Evolutionary conservation across 2,888 invertebrate species (phyloP).

Genomic region (Epinotia bilunana): DNA sequence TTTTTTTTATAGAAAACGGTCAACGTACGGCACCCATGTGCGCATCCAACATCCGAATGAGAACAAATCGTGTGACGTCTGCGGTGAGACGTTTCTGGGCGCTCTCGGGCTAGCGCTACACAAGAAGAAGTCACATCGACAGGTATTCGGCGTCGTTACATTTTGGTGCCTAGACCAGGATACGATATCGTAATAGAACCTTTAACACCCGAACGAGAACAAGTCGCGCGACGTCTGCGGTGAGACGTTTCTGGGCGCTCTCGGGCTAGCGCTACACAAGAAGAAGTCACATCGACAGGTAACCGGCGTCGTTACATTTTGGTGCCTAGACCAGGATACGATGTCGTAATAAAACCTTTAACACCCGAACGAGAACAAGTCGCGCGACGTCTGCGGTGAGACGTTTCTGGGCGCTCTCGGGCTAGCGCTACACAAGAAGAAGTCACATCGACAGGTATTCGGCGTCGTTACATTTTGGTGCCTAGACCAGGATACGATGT

Average conservation of each 20-base stretch:
- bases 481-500: too few relatives aligned
- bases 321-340: background rate
- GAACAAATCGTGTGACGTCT: constrained; percentile 47
- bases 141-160: constrained; percentile 22
- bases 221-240: constrained; percentile 48
- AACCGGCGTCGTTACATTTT: background rate
- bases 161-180: background rate
- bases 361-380: too few relatives aligned
- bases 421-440: too few relatives aligned
- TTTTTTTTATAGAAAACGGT: constrained; percentile 44
- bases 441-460: too few relatives aligned
- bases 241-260: constrained; percentile 47
- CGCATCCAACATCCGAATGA: constrained; percentile 46
- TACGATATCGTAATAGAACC: too few relatives aligned
- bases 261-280: constrained; percentile 46
- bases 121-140: constrained; percentile 47
- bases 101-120: constrained; percentile 46
- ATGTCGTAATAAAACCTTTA: too few relatives aligned
- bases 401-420: too few relatives aligned
- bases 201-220: constrained; percentile 45
- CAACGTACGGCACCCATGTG: constrained; percentile 48
- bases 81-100: constrained; percentile 47
- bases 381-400: too few relatives aligned
- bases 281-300: constrained; percentile 47
- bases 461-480: too few relatives aligned